Percentiles rank a stretch among this genome's conserved stretches.
phyloP scores from a whole-genome alignment of 2,888 invertebrate genomes.

The Chrysina gloriosa region DNA sequence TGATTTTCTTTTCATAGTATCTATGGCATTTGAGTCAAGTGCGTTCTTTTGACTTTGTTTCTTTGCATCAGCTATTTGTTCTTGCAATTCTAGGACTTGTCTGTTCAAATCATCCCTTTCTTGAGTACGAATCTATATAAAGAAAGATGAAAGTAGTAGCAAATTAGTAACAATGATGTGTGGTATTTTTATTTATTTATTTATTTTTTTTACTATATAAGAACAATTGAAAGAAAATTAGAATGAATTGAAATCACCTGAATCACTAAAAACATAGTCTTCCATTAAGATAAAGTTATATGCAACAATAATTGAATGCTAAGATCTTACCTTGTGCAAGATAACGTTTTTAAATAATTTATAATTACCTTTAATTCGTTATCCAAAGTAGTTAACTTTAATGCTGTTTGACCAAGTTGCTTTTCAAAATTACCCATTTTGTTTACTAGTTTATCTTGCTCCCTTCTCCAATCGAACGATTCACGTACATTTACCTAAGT shows the following conservation, averaged over 20 bases:
- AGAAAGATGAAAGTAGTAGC: slow-evolving; percentile 43
- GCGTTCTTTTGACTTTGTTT: slow-evolving; percentile 54
- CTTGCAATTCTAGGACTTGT: slow-evolving; percentile 56
- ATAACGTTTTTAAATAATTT: background rate
- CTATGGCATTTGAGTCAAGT: slow-evolving; percentile 58
- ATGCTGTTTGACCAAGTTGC: slow-evolving; percentile 32
- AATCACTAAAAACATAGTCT: background rate
- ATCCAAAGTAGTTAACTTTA: slow-evolving; percentile 42
- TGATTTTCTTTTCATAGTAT: slow-evolving; percentile 62
- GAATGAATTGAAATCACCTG: too few relatives aligned
- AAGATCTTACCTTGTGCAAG: too few relatives aligned
- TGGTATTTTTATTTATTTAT: background rate
- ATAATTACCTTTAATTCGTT: slow-evolving; percentile 47
- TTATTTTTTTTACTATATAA: too few relatives aligned
- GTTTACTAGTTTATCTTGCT: slow-evolving; percentile 37
- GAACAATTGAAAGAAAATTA: too few relatives aligned
- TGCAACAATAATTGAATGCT: too few relatives aligned
- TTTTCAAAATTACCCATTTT: slow-evolving; percentile 49
- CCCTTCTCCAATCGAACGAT: slow-evolving; percentile 32
- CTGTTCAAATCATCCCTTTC: slow-evolving; percentile 64
- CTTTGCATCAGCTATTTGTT: slow-evolving; percentile 58
- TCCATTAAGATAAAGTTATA: background rate
- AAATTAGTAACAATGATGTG: background rate
- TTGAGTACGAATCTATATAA: slow-evolving; percentile 66
- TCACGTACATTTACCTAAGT: slow-evolving; percentile 37